Evolutionary conservation across 2,113 vertebrate species (phyloP).

Genomic region (Trachemys scripta): DNA sequence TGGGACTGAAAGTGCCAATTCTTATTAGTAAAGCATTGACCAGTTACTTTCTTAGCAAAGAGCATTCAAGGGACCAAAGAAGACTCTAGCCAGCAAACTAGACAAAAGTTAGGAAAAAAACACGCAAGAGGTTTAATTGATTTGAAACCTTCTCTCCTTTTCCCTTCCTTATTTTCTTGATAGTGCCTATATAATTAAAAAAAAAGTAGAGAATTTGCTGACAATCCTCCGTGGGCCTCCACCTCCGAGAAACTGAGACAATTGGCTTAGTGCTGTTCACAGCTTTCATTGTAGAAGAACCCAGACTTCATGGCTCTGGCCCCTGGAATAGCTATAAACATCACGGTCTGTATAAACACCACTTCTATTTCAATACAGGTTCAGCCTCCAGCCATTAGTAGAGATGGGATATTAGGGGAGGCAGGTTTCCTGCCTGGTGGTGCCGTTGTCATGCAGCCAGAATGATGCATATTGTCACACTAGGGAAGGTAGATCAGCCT

Average conservation of each 20-base stretch:
- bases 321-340: background rate
- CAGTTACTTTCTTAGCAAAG: background rate
- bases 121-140: background rate
- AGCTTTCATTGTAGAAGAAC: background rate
- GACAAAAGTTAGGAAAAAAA: background rate
- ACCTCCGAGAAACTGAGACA: background rate
- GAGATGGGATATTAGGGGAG: background rate
- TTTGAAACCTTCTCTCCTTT: background rate
- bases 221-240: background rate
- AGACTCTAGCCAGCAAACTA: background rate
- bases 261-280: background rate
- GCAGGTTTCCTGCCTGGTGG: constrained; percentile 7
- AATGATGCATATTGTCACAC: constrained; percentile 20
- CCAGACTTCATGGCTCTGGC: background rate
- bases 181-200: background rate
- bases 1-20: too few relatives aligned
- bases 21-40: background rate
- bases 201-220: background rate
- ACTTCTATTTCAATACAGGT: rapidly evolving
- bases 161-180: background rate
- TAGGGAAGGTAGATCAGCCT: constrained; percentile 5
- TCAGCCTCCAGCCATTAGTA: rapidly evolving
- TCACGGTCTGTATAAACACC: background rate
- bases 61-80: background rate
- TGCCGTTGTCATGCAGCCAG: constrained; percentile 17